Evolutionary conservation across 1,140 invertebrate genomes (phyloP), one percentile per base, ranked within the genome.

Genomic region (Caenorhabditis tropicalis): DNA sequence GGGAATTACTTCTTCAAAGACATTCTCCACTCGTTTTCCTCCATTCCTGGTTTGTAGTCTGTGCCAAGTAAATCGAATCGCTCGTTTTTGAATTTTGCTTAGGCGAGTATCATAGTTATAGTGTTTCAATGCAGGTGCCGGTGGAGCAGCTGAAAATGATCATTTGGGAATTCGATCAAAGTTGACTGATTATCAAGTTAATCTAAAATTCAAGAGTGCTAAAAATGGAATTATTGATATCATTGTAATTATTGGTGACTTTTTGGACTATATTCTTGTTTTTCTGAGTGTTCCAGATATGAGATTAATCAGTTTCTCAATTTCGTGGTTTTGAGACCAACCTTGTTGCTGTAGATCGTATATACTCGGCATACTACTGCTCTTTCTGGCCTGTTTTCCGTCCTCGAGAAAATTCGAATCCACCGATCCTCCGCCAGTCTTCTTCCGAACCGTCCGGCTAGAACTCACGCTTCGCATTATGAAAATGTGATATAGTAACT

Each of bases 11-110:
- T 91, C 90, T 88, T 91, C 90, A 81, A 91, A 91, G 31, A 91
- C 90, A 58, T 86, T 89, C 53, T 91, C 90, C n/a, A 91, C 89
- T 70, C 90, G 49, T 83, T 91, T 91, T 15, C 90, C 90, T 12
- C 90, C 90, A 81, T 91, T 91, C 33, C 90, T 53, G 15, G 90
- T 91, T 31, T 89, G 88, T 21, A 91, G 79, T n/a, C 90, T 87
- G 51, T 91, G 90, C 90, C 90, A 91, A 2, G 90, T 91, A 82
- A 91, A 91, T 21, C 90, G 81, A 15, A 91, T 86, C 1, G 90
- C 88, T 39, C 88, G 48, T 58, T 91, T 90, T 79, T 91, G 90
- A 29, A 91, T 84, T 83, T 91, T 91, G 24, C 81, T 87, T 46
- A 91, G 82, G 16, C 90, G 89, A 12, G 87, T 79, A 24, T 91